phyloP scores from a whole-genome alignment of 2,113 vertebrate genomes.

The Prunella fulvescens region DNA sequence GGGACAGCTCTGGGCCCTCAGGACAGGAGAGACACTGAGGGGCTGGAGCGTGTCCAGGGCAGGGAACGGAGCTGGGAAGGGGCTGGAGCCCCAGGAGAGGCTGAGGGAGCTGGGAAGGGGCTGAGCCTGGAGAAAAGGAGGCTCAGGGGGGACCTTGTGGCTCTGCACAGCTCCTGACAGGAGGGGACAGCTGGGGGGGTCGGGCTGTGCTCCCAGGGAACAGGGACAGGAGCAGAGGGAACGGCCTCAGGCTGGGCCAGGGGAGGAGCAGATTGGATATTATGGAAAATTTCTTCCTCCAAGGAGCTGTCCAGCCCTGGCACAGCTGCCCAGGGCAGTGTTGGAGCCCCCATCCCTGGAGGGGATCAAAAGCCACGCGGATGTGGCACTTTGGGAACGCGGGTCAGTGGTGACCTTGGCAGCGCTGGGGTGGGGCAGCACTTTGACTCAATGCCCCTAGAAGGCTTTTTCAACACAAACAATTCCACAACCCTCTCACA shows the following conservation, averaged over 20 bases:
- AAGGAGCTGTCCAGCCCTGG: not conserved
- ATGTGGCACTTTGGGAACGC: not conserved
- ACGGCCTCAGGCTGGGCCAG: rapidly evolving
- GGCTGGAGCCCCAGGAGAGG: not conserved
- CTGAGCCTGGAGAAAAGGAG: not conserved
- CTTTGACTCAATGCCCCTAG: too few species aligned
- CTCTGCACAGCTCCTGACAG: not conserved
- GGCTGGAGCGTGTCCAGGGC: not conserved
- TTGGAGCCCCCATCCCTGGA: rapidly evolving
- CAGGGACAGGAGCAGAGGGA: not conserved
- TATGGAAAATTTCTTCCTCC: not conserved
- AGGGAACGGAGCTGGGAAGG: not conserved
- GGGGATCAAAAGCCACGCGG: rapidly evolving
- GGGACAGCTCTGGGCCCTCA: not conserved
- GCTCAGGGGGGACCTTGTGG: not conserved
- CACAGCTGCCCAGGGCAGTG: not conserved
- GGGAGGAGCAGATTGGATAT: rapidly evolving
- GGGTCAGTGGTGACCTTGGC: not conserved
- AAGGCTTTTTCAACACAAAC: not conserved
- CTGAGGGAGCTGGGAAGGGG: not conserved
- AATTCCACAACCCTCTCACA: rapidly evolving
- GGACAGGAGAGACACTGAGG: not conserved
- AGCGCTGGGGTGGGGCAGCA: too few species aligned
- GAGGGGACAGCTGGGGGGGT: not conserved
- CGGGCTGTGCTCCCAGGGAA: not conserved